phyloP scores from a whole-genome alignment of 2,113 vertebrate species.

The Pontoporia blainvillei region DNA sequence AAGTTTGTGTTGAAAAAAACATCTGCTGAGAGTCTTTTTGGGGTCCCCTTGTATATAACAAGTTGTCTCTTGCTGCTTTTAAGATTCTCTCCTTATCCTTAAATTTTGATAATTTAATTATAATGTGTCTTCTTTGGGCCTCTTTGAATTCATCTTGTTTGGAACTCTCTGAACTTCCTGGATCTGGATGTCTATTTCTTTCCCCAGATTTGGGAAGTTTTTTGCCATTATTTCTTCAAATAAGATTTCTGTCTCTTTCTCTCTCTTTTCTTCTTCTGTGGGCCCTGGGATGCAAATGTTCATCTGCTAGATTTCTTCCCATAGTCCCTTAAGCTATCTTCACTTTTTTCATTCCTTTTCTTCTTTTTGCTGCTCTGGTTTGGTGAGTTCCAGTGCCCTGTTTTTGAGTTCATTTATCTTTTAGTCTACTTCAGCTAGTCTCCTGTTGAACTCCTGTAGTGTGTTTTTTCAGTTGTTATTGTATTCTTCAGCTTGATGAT shows the following conservation, averaged over 20 bases:
- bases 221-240: background rate
- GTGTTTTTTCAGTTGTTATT: background rate
- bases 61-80: background rate
- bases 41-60: background rate
- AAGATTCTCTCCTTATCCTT: background rate
- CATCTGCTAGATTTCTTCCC: background rate
- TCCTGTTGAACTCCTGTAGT: background rate
- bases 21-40: background rate
- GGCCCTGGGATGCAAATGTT: background rate
- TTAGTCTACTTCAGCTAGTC: background rate
- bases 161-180: background rate
- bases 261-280: background rate
- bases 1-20: background rate
- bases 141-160: background rate
- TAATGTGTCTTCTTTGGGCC: background rate
- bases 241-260: background rate
- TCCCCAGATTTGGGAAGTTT: background rate
- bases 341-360: background rate
- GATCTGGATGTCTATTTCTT: background rate
- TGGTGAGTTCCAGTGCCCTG: background rate
- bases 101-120: background rate
- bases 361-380: background rate
- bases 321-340: background rate
- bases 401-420: background rate
- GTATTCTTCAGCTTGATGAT: background rate